Evolutionary conservation across 1,140 invertebrate species (phyloP), one percentile per base, ranked within the genome.

Genomic region (Monomorium pharaonis): DNA sequence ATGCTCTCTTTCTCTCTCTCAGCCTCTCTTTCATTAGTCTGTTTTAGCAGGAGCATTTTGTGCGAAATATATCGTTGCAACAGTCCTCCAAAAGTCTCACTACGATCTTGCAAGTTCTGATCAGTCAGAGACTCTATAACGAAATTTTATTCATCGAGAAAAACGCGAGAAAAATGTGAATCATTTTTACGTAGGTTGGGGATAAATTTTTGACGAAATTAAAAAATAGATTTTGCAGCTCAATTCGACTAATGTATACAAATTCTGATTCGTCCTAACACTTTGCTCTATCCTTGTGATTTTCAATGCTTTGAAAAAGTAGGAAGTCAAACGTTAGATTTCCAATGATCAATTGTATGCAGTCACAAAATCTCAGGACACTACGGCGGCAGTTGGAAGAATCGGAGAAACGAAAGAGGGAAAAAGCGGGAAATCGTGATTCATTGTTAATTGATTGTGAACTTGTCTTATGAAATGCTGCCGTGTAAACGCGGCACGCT

Each of bases 81-180:
- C 54, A 24, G 3, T 0, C 37, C 78, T 21, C 24, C 58, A 58
- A 87, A 88, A 69, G 30, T 30, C 14, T 72, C 60, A 33, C 83
- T 62, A 60, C 70, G 74, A 72, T 14, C 69, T 54, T 51, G 87
- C 67, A 60, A 80, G 24, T 77, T 85, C 18, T 54, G 2, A 33
- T 33, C 21, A 18, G 16, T 33, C 14, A n/a, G n/a, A n/a, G 6
- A 0, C 0, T 44, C 27, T 9, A 16, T 37, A 10, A 10, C 1
- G 12, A 42, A 21, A 14, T 33, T 21, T 62, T 18, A 49, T 24
- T 65, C 18, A 10, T 33, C 3, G 7, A 78, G 6, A 49, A 16
- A 18, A 62, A 14, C 4, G 16, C 51, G 14, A 54, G n/a, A n/a
- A n/a, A n/a, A n/a, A n/a, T 16, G 42, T 7, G 7, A 21, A 21